Base-by-base conservation (phyloP, 2,113 vertebrate genomes). In the Hyperoodon ampullatus region DNA sequence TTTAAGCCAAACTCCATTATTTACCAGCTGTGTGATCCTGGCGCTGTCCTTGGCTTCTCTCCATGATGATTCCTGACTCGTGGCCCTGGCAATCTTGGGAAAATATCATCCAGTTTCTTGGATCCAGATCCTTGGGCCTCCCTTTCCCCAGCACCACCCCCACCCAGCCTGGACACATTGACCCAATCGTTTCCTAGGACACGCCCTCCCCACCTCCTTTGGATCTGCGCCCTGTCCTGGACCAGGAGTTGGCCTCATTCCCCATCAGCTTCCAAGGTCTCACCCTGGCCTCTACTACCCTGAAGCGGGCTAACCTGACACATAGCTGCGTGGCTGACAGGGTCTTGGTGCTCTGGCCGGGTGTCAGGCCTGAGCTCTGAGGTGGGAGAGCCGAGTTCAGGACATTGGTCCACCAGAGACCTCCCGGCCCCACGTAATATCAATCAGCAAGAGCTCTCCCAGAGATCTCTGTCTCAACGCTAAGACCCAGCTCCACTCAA, bases 61-160 rank as follows among this genome's bases (percentile, higher is more conserved):
- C 60, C 1, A 95, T 97, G 97, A 96, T 66, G 3, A 86, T 90
- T 97, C 80, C 90, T 96, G 95, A 95, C 50, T 89, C 0, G n/a
- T 90, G 96, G 92, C 80, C 90, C 92, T 33, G 68, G 90, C 58
- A 71, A 12, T 93, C 86, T 95, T 88, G 71, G 95, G 30, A 68
- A 96, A 80, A 58, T 83, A 39, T 39, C 39, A 84, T 70, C 88
- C 44, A 15, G 1, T 93, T 92, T 78, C 87, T 97, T 68, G 83
- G 0, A 0, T 44, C 55, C 58, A 90, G 94, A 96, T 42, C 50
- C 66, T 6, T 16, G 68, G 63, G 24, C 13, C 75, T 30, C 15
- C 1, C n/a, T 58, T 66, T 74, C 65, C 39, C 39, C 70, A 71
- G 61, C 1, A 0, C 83, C 74, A 33, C 16, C 61, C 14, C 15